A percentile compares a stretch with the other conserved stretches of the same genome.
These are phyloP conservation scores for Crocallis elinguaria DNA, from an alignment of 2,888 invertebrate genomes.

Conservation along the genomic window DNA sequence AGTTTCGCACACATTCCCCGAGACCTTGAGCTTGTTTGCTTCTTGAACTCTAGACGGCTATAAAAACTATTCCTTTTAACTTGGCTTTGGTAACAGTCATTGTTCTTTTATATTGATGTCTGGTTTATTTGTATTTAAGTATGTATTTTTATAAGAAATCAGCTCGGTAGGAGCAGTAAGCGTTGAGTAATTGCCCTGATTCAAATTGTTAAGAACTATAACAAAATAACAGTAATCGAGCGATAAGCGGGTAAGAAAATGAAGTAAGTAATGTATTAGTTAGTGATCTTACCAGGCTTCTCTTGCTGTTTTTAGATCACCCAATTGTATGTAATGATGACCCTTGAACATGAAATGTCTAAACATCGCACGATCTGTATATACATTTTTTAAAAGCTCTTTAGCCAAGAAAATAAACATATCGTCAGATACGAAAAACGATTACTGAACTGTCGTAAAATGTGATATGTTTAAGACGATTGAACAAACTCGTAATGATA, in stretches of 20 bases:
- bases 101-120: conserved; percentile 22
- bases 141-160: conserved; percentile 18
- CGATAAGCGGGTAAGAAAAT: conserved; percentile 2
- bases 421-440: not conserved
- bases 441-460: too few species aligned
- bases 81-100: conserved; percentile 8
- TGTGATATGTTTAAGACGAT: too few species aligned
- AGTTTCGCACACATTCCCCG: conserved; percentile 50
- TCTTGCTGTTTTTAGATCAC: not conserved
- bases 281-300: not conserved
- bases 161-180: conserved; percentile 43
- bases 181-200: conserved; percentile 39
- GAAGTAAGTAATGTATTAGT: conserved; percentile 8
- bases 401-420: conserved; percentile 15
- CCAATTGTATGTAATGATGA: not conserved
- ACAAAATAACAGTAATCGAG: conserved; percentile 19
- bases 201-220: conserved; percentile 21
- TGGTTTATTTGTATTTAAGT: conserved; percentile 38
- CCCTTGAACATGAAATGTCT: not conserved
- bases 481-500: too few species aligned
- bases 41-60: conserved; percentile 31
- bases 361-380: conserved; percentile 9
- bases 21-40: conserved; percentile 47
- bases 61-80: conserved; percentile 14
- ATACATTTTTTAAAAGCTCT: conserved; percentile 16